phyloP scores from a whole-genome alignment of 2,113 vertebrate species.

The Mormyrus iriodes region DNA sequence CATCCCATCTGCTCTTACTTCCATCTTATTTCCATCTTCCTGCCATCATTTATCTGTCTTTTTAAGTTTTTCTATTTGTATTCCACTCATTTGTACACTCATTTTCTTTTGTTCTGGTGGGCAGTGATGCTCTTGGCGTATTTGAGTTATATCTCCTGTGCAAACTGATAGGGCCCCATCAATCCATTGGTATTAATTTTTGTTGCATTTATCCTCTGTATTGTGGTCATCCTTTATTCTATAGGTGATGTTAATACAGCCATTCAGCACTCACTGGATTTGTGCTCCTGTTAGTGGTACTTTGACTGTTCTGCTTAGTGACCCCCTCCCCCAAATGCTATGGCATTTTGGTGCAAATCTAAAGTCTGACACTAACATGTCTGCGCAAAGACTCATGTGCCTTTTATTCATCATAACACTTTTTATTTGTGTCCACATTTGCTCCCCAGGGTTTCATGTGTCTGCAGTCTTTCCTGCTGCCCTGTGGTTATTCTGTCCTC shows the following conservation, averaged over 20 bases:
- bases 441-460: background rate
- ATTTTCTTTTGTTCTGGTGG: background rate
- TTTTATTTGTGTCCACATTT: background rate
- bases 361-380: background rate
- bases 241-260: background rate
- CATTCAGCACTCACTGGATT: background rate
- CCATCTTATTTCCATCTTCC: background rate
- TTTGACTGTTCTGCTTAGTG: background rate
- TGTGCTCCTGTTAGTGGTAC: background rate
- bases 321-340: background rate
- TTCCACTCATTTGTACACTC: background rate
- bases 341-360: background rate
- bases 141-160: background rate
- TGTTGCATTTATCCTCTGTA: no score
- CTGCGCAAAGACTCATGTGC: background rate
- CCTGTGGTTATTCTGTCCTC: background rate
- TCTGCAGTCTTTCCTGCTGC: background rate
- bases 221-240: background rate
- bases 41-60: background rate
- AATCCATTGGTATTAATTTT: conserved; percentile 17
- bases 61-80: background rate
- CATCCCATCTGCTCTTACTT: background rate
- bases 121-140: background rate
- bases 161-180: conserved; percentile 22
- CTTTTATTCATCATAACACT: background rate